Evolutionary conservation across 2,888 invertebrate species (phyloP), one percentile per base, ranked within the genome.

Genomic region (Arrhopalites spinosus): DNA sequence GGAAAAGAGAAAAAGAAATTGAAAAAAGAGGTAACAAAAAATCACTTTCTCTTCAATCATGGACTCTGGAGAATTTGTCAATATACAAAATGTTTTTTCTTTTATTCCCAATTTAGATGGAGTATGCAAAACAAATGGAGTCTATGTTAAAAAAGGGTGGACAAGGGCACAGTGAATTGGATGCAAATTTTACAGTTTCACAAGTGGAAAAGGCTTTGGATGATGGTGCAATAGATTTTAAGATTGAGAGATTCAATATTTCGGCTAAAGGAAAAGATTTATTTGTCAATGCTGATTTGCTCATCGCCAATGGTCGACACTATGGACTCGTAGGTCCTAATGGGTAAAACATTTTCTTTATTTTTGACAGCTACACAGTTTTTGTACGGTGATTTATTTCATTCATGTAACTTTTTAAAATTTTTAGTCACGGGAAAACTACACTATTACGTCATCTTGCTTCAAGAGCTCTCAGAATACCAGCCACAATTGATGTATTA

Each of bases 261-360:
- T 91, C 95, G 25, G 99, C 99, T 0, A 94, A 96, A 86, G 99
- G 99, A 74, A 96, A 99, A 84, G 96, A 98, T 85, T 88, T 99
- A 64, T 98, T 99, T 86, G 93, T 96, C 45, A 98, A 99, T 86
- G 98, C 99, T 0, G 94, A 91, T 85, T 87, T 99, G 45, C 87
- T 95, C 71, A 97, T 99, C 82, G 96, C 98, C 0, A 90, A 93
- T 84, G 96, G 97, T 0, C 90, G 98, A 64, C 90, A 96, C 83
- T 99, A 99, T 86, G 99, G 99, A 84, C 88, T 99, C 5, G 98
- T 99, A 1, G 99, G 99, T 29, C n/a, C n/a, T n/a, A n/a, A n/a
- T n/a, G n/a, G n/a, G n/a, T n/a, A n/a, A n/a, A n/a, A n/a, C n/a
- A n/a, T n/a, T n/a, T n/a, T n/a, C n/a, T n/a, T n/a, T n/a, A n/a